Base-by-base conservation (phyloP, 2,797 vertebrate genomes). In the Sebastolobus altivelis region DNA sequence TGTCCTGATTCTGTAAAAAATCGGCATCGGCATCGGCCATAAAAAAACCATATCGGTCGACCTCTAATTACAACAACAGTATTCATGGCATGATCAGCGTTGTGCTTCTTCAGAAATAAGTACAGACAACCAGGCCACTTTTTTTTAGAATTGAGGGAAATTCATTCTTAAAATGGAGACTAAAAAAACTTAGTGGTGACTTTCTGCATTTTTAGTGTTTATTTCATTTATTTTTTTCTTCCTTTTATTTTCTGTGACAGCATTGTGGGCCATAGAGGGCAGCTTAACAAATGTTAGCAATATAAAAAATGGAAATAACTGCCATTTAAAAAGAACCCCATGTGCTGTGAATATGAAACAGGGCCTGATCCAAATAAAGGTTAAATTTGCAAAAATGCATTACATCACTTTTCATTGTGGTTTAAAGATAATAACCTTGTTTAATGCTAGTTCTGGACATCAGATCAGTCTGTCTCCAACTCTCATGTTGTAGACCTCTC, bases 361-460 rank as follows among this genome's bases (percentile, higher is more conserved):
- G n/a, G 20, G 25, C 22, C 9, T 3, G 5, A 12, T 55, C 27
- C 6, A 27, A 20, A 43, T 25, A 4, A 31, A 46, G n/a, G 27
- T 22, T 27, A 13, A 1, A 25, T 25, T 16, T 38, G 8, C 33
- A 52, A 4, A 22, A 43, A 33, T 38, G 16, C 8, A 20, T 38
- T 20, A 20, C 8, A 33, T 49, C 8, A 56, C 3, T 54, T 35
- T 52, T 31, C 9, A 6, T 13, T 55, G 27, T 18, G 38, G 22
- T 38, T 73, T 65, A 29, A 37, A 61, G 29, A 65, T 25, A 76
- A 63, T 58, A 18, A 38, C 18, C 14, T 58, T 59, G 8, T 73
- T 29, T 70, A 29, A 22, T 70, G 14, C 22, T 38, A 14, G 14
- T 31, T 55, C 25, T 68, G 8, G 35, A 38, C 38, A 71, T 68